A percentile compares a stretch with the other conserved stretches of the same genome.
Conservation (phyloP, 2,888 invertebrate genomes). For the Meandrusa payeni region DNA sequence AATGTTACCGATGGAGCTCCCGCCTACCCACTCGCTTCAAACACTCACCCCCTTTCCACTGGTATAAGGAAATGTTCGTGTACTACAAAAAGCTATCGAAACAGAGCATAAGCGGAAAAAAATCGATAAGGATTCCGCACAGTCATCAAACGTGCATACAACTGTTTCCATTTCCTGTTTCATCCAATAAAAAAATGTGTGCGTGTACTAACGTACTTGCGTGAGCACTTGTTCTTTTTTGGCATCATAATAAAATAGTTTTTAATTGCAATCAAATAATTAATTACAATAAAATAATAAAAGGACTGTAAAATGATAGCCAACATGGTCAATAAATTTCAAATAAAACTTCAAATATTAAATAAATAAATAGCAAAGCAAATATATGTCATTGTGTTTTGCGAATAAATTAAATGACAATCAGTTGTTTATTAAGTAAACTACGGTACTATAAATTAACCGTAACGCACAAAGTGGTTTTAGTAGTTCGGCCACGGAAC, state of each 20-base stretch:
- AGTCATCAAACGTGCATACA: not conserved
- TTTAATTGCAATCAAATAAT: no score
- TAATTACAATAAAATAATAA: no score
- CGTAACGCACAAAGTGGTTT: constrained; percentile 11
- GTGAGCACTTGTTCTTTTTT: no score
- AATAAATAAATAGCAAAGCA: no score
- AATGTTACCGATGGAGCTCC: constrained; percentile 14
- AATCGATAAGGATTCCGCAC: constrained; percentile 8
- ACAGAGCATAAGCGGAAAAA: not conserved
- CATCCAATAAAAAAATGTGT: no score
- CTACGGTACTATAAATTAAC: constrained; percentile 6
- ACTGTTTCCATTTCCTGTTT: no score
- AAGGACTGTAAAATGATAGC: no score
- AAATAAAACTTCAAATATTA: no score
- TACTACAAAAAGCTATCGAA: constrained; percentile 6
- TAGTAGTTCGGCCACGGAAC: constrained; percentile 24
- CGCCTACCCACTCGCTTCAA: not conserved
- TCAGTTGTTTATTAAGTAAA: not conserved
- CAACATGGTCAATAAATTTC: no score
- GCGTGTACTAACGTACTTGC: no score
- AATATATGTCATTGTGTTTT: no score
- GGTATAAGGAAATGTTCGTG: constrained; percentile 13
- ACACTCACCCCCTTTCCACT: not conserved
- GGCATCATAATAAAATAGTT: no score
- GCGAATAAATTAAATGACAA: not conserved